Evolutionary conservation across 2,888 invertebrate genomes (phyloP).

Genomic region (Pammene fasciana): DNA sequence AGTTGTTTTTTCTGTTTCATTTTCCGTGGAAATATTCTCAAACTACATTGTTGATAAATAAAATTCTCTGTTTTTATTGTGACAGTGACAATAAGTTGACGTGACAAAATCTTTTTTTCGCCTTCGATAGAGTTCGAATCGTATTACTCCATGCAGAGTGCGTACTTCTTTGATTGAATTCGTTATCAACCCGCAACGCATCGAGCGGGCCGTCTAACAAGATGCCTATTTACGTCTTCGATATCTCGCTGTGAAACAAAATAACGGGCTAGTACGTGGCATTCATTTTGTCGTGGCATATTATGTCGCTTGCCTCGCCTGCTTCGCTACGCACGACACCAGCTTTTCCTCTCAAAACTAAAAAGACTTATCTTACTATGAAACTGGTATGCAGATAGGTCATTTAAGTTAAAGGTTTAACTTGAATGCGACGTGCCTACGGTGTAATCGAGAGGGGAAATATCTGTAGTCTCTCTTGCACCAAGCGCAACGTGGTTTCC

Average conservation of each 20-base stretch:
- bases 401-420: neutral
- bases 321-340: constrained; percentile 50
- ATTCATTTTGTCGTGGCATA: constrained; percentile 57
- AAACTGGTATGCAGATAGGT: neutral
- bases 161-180: constrained; percentile 64
- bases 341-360: neutral
- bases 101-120: neutral
- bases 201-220: constrained; percentile 60
- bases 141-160: constrained; percentile 51
- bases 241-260: constrained; percentile 61
- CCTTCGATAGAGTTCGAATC: constrained; percentile 43
- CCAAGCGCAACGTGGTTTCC: constrained; percentile 57
- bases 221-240: constrained; percentile 57
- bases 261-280: constrained; percentile 55
- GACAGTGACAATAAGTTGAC: constrained; percentile 12
- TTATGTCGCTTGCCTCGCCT: constrained; percentile 53
- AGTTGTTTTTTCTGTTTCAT: constrained; percentile 43
- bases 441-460: constrained; percentile 52
- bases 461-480: constrained; percentile 42
- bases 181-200: constrained; percentile 64
- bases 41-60: no score
- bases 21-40: neutral
- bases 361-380: neutral
- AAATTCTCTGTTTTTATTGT: neutral
- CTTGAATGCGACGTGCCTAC: constrained; percentile 53